Evolutionary conservation across 2,888 invertebrate genomes (phyloP), one percentile per base, ranked within the genome.

Genomic region (Caenorhabditis uteleia): DNA sequence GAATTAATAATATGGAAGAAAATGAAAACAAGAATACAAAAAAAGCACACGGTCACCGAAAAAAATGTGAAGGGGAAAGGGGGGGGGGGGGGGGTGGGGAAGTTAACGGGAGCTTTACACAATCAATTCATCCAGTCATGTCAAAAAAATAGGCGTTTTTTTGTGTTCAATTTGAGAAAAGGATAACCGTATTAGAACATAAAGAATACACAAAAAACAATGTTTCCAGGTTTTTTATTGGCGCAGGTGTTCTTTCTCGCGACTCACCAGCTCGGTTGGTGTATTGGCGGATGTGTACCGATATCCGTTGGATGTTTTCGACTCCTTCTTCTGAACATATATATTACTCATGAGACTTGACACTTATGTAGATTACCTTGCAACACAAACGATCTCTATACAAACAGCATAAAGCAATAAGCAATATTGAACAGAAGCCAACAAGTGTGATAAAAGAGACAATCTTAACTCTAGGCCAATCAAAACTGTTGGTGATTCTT

Each of bases 221-320:
- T n/a, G n/a, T n/a, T n/a, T n/a, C n/a, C n/a, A n/a, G n/a, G n/a
- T n/a, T n/a, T n/a, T 34, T 53, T 54, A 71, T 47, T 71, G 68
- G 14, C 58, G 65, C 26, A 71, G 71, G 40, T 58, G 62, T 49
- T 71, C 68, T 55, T 71, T 71, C 44, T 71, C 71, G 38, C 61
- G 61, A 68, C 68, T 66, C 53, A 71, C 71, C 59, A 71, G 38
- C 49, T 68, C 68, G 21, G 55, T 65, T 45, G 53, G 48, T 25
- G 61, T 48, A 29, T 51, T 48, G 4, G 70, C 60, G 7, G 64
- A 60, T 23, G 58, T 56, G 48, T 71, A 71, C 40, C 61, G 71
- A 42, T 68, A 71, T 20, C 71, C 71, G 36, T 71, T 68, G 34
- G 66, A 55, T 14, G 68, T 68, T 48, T 62, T 67, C n/a, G 66